Evolutionary conservation across 2,888 invertebrate species (phyloP).

Genomic region (Strigamia maritima): DNA sequence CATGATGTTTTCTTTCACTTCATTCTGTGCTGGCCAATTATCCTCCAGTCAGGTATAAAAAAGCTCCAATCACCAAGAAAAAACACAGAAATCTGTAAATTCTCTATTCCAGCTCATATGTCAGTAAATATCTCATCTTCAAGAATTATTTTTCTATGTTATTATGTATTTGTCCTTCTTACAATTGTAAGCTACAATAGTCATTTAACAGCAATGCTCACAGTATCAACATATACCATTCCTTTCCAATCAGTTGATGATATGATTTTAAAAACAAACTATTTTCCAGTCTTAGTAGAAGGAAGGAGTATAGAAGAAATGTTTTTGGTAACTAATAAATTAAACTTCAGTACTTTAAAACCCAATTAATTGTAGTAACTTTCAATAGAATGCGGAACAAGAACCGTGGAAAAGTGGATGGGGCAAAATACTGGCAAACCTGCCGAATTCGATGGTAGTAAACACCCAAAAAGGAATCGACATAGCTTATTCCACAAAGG

Average conservation of each 20-base stretch:
- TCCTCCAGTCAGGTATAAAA: not conserved
- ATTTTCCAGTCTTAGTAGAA: not conserved
- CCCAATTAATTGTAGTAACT: not conserved
- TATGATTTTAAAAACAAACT: not conserved
- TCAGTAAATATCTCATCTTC: not conserved
- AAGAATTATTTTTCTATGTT: not conserved
- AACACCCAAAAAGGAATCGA: not conserved
- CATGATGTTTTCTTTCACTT: not conserved
- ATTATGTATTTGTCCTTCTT: not conserved
- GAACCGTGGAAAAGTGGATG: not conserved
- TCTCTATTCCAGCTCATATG: not conserved
- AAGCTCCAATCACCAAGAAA: not conserved
- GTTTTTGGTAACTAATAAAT: not conserved
- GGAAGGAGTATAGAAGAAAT: not conserved
- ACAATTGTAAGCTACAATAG: not conserved
- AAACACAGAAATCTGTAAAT: not conserved
- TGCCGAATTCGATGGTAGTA: not conserved
- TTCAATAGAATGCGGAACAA: not conserved
- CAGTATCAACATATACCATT: not conserved
- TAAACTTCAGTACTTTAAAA: not conserved
- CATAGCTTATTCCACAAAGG: not conserved
- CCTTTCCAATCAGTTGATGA: not conserved
- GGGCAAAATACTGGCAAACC: not conserved
- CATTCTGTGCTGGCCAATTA: not conserved
- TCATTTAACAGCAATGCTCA: not conserved